Evolutionary conservation across 1,140 invertebrate genomes (phyloP).

Genomic region (Drosophila repleta): DNA sequence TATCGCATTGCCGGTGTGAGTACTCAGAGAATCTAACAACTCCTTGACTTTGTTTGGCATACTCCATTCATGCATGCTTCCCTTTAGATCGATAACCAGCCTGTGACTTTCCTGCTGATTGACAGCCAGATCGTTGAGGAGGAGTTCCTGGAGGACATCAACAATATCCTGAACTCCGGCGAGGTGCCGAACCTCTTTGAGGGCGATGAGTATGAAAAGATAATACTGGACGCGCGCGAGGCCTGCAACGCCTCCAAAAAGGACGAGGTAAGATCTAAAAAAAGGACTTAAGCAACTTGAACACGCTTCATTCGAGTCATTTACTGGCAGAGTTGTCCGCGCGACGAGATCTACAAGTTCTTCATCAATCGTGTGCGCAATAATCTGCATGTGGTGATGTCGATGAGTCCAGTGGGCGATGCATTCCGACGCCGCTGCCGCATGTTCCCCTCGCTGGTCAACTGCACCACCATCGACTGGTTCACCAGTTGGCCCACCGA

Average conservation of each 20-base stretch:
- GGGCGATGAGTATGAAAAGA: constrained; percentile 92
- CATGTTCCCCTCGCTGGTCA: constrained; percentile 96
- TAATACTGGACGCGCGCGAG: constrained; percentile 89
- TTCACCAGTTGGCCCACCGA: constrained; percentile 95
- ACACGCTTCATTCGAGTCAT: too few relatives aligned
- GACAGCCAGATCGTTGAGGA: constrained; percentile 96
- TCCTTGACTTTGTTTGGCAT: background rate
- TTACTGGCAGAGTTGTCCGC: constrained; percentile 85
- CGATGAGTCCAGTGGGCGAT: constrained; percentile 95
- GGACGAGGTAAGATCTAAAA: constrained; percentile 71
- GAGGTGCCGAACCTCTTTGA: constrained; percentile 95
- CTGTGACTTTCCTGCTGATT: constrained; percentile 94
- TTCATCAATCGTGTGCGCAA: constrained; percentile 92
- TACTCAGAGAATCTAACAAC: background rate
- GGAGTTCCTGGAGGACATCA: constrained; percentile 96
- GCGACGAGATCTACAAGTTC: constrained; percentile 92
- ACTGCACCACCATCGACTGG: constrained; percentile 97
- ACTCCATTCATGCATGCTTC: too few relatives aligned
- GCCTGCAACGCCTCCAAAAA: constrained; percentile 89
- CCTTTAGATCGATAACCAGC: constrained; percentile 87
- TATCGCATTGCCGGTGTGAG: constrained; percentile 88
- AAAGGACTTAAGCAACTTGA: too few relatives aligned
- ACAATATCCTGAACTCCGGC: constrained; percentile 94
- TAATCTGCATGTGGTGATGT: constrained; percentile 93
- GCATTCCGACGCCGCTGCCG: constrained; percentile 91